A percentile compares a stretch with the other conserved stretches of the same genome.
Conservation (phyloP, 1,140 invertebrate species). For the Sycophila sp. region DNA sequence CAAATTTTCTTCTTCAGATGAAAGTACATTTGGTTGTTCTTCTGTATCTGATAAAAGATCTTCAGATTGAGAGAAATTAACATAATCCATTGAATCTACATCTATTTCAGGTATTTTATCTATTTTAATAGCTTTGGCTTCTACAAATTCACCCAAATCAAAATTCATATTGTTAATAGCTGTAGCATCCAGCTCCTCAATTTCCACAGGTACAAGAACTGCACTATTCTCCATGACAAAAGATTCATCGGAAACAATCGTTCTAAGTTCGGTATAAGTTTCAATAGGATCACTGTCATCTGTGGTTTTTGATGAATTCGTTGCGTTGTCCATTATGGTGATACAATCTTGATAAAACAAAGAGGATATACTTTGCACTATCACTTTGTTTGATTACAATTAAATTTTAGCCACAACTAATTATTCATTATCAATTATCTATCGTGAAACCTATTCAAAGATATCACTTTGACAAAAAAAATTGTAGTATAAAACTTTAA, state of each 20-base stretch:
- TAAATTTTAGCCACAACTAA: no score
- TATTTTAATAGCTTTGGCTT: conserved; percentile 55
- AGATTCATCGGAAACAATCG: conserved; percentile 7
- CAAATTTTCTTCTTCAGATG: conserved; percentile 62
- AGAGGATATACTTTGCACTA: no score
- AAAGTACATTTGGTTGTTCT: conserved; percentile 38
- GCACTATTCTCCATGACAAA: conserved; percentile 32
- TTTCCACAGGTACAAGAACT: conserved; percentile 54
- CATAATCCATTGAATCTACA: neutral
- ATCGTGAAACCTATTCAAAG: no score
- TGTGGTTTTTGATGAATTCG: no score
- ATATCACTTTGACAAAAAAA: no score
- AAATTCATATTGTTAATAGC: conserved; percentile 47
- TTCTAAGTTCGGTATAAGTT: no score
- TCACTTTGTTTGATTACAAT: no score
- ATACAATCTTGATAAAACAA: no score
- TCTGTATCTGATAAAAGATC: conserved; percentile 26
- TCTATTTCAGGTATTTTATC: conserved; percentile 44
- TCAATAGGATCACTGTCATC: no score
- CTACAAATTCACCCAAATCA: conserved; percentile 60
- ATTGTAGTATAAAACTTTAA: no score
- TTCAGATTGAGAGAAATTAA: conserved; percentile 8
- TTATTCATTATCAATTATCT: no score
- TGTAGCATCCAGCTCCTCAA: conserved; percentile 59
- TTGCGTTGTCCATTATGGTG: no score